Evolutionary conservation across 2,113 vertebrate species (phyloP), one percentile per base, ranked within the genome.

Genomic region (Neodon shergylaensis): DNA sequence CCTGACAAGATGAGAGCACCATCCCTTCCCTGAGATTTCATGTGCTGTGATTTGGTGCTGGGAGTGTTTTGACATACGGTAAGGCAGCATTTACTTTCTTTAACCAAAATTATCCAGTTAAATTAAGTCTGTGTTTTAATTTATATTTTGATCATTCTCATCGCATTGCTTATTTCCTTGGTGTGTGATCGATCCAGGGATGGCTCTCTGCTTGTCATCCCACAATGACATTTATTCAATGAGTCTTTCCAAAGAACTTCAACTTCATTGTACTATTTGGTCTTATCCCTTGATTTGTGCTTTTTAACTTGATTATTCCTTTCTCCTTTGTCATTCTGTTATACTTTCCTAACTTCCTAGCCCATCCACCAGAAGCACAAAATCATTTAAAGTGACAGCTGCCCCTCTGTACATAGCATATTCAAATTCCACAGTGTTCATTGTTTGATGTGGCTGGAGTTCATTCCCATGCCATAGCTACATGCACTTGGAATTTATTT

Each of bases 341-440:
- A 21, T 2, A 61, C 1, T 83, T 68, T 44, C 31, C 49, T 74
- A 82, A 36, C 8, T 92, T 93, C 74, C 39, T 92, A 86, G n/a
- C 78, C 63, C 73, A 95, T 73, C 47, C 47, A 84, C 78, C 65
- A 91, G 83, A 76, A 89, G 72, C 39, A 70, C 58, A 77, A 89
- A 91, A 72, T 42, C 11, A 84, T 54, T 33, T 54, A 74, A 63
- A 65, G 21, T 6, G n/a, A 85, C 1, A 42, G 33, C 14, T 86
- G 85, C 76, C 81, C 63, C 47, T 66, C 42, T 44, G 47, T 33
- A 9, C 36, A 63, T 13, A 36, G 33, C 19, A 68, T 28, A 22
- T 28, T 21, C 1, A 1, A 54, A 58, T 33, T n/a, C 65, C 61
- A 12, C 36, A n/a, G 52, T 1, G 47, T 44, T 70, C 61, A 28